Evolutionary conservation across 2,113 vertebrate species (phyloP).

Genomic region (Ammospiza caudacuta): DNA sequence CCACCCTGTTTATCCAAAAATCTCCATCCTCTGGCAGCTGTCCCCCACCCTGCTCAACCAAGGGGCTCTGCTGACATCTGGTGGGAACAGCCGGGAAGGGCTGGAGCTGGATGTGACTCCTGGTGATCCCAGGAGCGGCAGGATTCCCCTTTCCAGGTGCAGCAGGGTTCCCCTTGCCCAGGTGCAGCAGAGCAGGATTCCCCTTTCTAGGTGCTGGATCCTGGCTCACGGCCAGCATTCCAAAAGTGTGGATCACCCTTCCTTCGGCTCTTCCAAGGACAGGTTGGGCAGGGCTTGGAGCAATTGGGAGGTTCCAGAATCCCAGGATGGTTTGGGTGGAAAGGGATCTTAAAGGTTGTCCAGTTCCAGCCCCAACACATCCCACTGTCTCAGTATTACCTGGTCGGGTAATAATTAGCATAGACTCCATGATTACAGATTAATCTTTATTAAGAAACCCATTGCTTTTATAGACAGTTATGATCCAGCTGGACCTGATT

Average conservation of each 20-base stretch:
- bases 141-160: no score
- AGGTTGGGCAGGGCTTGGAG: not conserved
- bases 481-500: not conserved
- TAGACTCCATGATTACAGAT: not conserved
- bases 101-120: not conserved
- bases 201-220: not conserved
- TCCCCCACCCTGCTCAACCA: accelerated
- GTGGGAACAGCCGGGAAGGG: accelerated
- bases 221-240: accelerated
- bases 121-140: not conserved
- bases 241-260: not conserved
- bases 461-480: not conserved
- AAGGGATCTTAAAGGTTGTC: not conserved
- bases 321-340: not conserved
- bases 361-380: not conserved
- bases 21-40: not conserved
- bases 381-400: not conserved
- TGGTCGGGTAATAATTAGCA: not conserved
- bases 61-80: constrained; percentile 20
- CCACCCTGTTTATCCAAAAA: accelerated
- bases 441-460: not conserved
- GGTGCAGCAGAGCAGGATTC: not conserved
- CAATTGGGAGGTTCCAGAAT: accelerated
- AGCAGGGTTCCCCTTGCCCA: no score
- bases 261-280: not conserved